These are phyloP conservation scores for Scleropages formosus DNA, from an alignment of 2,797 vertebrate genomes.

Conservation along the genomic window DNA sequence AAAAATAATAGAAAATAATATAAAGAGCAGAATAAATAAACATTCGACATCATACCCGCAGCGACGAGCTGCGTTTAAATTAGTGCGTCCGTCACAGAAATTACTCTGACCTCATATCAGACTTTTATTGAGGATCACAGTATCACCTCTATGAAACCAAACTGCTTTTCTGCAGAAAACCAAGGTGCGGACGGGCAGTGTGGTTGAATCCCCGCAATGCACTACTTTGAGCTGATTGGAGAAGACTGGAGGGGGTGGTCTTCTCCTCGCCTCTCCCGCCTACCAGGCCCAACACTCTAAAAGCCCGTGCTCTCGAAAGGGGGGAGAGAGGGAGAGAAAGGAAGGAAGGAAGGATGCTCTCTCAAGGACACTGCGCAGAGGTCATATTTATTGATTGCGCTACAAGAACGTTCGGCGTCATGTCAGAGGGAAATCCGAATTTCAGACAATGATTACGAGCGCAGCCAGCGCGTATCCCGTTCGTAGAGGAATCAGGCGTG, in stretches of 20 bases:
- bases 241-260: constrained; percentile 26
- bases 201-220: not conserved
- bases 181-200: not conserved
- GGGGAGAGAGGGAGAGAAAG: not conserved
- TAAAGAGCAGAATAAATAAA: too few species aligned
- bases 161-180: not conserved
- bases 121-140: constrained; percentile 30
- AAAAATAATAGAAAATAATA: too few species aligned
- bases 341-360: constrained; percentile 32
- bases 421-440: constrained; percentile 13
- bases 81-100: constrained; percentile 15
- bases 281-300: constrained; percentile 34
- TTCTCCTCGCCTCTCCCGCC: not conserved
- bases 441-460: constrained; percentile 21
- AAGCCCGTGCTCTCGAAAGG: not conserved
- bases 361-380: constrained; percentile 57
- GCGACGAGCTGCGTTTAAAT: not conserved
- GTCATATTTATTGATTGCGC: constrained; percentile 56
- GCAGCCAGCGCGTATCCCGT: constrained; percentile 40
- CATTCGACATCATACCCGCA: too few species aligned
- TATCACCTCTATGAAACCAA: not conserved
- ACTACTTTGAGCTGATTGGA: constrained; percentile 32
- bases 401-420: constrained; percentile 20
- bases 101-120: constrained; percentile 12
- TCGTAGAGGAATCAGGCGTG: constrained; percentile 47